Percentiles rank a stretch among this genome's conserved stretches.
Evolutionary conservation across 37 sponge, comb jelly and placozoan species (phyloP).

Genomic region (Aphrocallistes beatrix): DNA sequence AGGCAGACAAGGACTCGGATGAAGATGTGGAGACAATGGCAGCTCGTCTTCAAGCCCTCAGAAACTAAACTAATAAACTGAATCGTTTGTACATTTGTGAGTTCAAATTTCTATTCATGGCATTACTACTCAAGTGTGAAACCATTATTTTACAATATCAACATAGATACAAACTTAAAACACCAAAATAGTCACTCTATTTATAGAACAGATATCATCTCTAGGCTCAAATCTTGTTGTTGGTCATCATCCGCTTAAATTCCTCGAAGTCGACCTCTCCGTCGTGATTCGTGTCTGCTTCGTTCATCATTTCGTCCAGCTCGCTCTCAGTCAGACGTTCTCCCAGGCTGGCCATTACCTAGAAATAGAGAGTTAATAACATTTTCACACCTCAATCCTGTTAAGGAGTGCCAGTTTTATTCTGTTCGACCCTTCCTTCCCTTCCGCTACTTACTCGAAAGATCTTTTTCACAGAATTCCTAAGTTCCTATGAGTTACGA

Average conservation of each 20-base stretch:
- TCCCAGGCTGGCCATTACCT: neutral
- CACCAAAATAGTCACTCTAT: neutral
- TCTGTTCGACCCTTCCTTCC: too few relatives aligned
- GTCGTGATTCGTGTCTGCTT: neutral
- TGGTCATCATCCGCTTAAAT: neutral
- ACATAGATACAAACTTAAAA: neutral
- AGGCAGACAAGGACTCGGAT: neutral
- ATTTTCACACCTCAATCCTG: too few relatives aligned
- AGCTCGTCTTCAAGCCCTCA: neutral
- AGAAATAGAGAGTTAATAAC: neutral
- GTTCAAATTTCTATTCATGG: neutral
- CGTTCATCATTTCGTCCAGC: slow-evolving; percentile 4
- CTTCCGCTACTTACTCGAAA: too few relatives aligned
- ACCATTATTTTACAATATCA: neutral
- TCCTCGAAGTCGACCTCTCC: neutral
- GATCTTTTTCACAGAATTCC: too few relatives aligned
- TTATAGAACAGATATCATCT: neutral
- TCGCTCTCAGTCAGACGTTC: neutral
- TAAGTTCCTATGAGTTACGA: too few relatives aligned
- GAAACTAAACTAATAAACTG: neutral
- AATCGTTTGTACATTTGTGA: neutral
- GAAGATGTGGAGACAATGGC: neutral
- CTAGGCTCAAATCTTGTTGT: too few relatives aligned
- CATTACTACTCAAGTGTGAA: too few relatives aligned
- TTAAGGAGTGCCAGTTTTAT: too few relatives aligned